Percentiles rank a stretch among this genome's conserved stretches.
phyloP scores from a whole-genome alignment of 1,140 invertebrate genomes.

The Bactericera cockerelli region DNA sequence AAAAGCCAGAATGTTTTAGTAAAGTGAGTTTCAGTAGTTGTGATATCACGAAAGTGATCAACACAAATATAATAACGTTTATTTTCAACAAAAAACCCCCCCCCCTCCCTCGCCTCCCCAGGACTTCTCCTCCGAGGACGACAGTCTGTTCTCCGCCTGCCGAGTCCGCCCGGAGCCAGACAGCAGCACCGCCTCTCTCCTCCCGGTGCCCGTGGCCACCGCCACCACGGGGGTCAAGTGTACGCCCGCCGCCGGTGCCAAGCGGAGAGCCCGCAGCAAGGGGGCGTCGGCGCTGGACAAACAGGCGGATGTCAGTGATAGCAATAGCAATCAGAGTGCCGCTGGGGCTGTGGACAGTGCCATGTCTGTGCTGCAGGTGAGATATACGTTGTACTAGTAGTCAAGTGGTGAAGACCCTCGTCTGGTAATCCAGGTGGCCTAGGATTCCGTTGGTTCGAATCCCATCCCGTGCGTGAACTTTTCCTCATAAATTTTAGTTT shows the following conservation, averaged over 20 bases:
- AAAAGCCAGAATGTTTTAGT: no score
- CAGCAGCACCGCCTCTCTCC: slow-evolving; percentile 28
- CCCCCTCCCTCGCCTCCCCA: no score
- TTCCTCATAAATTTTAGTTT: no score
- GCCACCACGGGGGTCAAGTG: slow-evolving; percentile 22
- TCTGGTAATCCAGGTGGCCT: no score
- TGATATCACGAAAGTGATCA: no score
- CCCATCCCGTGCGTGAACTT: no score
- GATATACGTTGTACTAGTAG: no score
- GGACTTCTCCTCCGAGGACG: not conserved
- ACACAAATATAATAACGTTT: no score
- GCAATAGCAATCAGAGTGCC: slow-evolving; percentile 18
- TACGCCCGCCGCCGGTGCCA: not conserved
- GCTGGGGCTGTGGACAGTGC: not conserved
- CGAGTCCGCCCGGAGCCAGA: slow-evolving; percentile 26
- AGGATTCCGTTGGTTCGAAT: no score
- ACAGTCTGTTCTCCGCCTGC: not conserved
- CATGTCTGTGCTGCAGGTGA: slow-evolving; percentile 11
- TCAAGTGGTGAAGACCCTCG: no score
- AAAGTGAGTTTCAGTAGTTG: no score
- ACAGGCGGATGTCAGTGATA: slow-evolving; percentile 16
- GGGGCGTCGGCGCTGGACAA: not conserved
- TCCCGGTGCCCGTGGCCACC: slow-evolving; percentile 30
- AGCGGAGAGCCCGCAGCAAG: not conserved
- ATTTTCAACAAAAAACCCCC: no score